phyloP scores from a whole-genome alignment of 2,797 vertebrate species.

The Enteromius trimaculatus region DNA sequence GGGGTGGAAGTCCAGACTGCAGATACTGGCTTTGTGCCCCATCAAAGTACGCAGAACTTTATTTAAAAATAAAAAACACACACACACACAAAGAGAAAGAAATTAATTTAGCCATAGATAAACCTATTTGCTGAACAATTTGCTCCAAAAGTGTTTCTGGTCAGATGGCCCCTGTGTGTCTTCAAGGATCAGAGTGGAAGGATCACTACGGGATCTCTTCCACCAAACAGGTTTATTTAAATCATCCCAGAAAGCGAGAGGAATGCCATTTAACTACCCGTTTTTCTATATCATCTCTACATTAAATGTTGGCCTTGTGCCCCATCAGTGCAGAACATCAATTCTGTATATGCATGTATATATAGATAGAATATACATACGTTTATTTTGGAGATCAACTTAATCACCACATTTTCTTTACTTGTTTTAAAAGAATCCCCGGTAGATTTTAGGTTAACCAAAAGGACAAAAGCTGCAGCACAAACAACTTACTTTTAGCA shows the following conservation, averaged over 20 bases:
- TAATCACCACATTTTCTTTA: background rate
- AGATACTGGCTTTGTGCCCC: constrained; percentile 93
- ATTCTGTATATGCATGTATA: background rate
- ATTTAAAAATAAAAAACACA: background rate
- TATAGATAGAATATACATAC: too few relatives aligned
- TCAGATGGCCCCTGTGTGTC: constrained; percentile 55
- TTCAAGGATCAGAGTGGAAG: constrained; percentile 49
- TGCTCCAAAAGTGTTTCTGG: constrained; percentile 7
- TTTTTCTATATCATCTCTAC: background rate
- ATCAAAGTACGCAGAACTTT: constrained; percentile 88
- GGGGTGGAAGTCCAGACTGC: constrained; percentile 93
- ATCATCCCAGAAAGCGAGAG: constrained; percentile 28
- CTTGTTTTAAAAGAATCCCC: background rate
- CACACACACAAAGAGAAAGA: too few relatives aligned
- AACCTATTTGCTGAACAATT: background rate
- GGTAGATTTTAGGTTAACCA: background rate
- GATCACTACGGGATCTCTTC: constrained; percentile 22
- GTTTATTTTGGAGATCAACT: too few relatives aligned
- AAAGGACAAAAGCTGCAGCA: background rate
- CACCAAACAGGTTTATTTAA: constrained; percentile 45
- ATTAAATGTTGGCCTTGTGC: background rate
- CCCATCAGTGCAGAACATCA: background rate
- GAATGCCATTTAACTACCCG: background rate
- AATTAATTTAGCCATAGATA: background rate
- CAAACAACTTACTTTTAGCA: constrained; percentile 86